A percentile compares a stretch with the other conserved stretches of the same genome.
phyloP scores from a whole-genome alignment of 2,888 invertebrate species.

The Lymantria monacha region DNA sequence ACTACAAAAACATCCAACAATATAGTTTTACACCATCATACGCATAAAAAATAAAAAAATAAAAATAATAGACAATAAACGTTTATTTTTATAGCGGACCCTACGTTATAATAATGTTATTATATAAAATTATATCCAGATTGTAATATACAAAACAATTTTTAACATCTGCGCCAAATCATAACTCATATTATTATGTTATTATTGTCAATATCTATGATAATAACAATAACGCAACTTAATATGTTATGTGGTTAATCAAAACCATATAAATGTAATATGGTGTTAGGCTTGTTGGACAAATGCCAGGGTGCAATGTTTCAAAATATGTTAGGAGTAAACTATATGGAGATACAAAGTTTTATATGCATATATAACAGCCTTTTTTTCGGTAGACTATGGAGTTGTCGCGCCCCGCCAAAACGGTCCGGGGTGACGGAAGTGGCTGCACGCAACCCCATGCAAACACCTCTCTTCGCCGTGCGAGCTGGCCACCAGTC shows the following conservation, averaged over 20 bases:
- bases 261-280: constrained; percentile 20
- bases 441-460: too few relatives aligned
- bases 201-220: constrained; percentile 11
- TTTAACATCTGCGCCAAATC: neutral
- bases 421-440: too few relatives aligned
- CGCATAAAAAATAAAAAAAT: too few relatives aligned
- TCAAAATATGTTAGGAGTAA: neutral
- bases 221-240: constrained; percentile 17
- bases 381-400: too few relatives aligned
- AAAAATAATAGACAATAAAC: too few relatives aligned
- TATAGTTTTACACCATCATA: too few relatives aligned
- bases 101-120: neutral
- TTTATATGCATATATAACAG: too few relatives aligned
- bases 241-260: constrained; percentile 25
- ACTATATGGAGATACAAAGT: neutral
- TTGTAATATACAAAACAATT: neutral
- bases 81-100: too few relatives aligned
- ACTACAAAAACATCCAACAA: too few relatives aligned
- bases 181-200: neutral
- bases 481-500: too few relatives aligned
- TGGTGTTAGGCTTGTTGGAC: constrained; percentile 15
- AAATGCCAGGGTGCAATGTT: constrained; percentile 23
- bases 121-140: neutral
- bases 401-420: too few relatives aligned
- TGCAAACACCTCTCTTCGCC: too few relatives aligned